These are phyloP conservation scores for Prolemur simus DNA, from an alignment of 2,113 vertebrate genomes.

Conservation along the genomic window DNA sequence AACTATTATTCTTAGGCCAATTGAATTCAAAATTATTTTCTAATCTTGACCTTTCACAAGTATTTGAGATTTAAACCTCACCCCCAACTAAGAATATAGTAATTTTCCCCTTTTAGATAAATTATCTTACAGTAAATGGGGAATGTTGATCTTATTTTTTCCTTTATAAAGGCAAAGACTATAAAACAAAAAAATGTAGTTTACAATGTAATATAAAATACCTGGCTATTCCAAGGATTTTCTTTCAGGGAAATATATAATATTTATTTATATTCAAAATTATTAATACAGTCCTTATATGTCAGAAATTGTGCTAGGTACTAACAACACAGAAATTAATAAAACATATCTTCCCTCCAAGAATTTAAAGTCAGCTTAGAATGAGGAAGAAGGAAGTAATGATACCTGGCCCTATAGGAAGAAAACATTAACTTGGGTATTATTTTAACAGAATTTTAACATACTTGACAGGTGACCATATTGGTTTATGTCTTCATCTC, in stretches of 20 bases:
- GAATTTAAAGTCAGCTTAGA: background rate
- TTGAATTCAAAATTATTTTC: background rate
- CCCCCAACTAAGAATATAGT: background rate
- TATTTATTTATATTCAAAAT: background rate
- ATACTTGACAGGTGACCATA: background rate
- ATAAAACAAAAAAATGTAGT: background rate
- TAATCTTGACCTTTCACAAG: background rate
- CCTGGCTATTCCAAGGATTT: background rate
- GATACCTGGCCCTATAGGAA: background rate
- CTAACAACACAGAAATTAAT: background rate
- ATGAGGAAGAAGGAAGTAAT: background rate
- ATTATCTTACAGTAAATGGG: too few species aligned
- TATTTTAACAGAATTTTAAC: background rate
- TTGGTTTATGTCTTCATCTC: background rate
- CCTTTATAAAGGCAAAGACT: background rate
- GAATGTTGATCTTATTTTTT: background rate
- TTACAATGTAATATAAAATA: background rate
- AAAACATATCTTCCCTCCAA: background rate
- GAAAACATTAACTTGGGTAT: background rate
- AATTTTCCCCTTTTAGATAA: too few species aligned
- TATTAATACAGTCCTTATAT: background rate
- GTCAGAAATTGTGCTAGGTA: background rate
- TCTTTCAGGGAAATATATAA: background rate
- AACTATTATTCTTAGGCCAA: background rate
- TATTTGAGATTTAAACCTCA: background rate